A percentile compares a stretch with the other conserved stretches of the same genome.
phyloP scores from a whole-genome alignment of 2,113 vertebrate species.

The Mesembrinibis cayennensis region DNA sequence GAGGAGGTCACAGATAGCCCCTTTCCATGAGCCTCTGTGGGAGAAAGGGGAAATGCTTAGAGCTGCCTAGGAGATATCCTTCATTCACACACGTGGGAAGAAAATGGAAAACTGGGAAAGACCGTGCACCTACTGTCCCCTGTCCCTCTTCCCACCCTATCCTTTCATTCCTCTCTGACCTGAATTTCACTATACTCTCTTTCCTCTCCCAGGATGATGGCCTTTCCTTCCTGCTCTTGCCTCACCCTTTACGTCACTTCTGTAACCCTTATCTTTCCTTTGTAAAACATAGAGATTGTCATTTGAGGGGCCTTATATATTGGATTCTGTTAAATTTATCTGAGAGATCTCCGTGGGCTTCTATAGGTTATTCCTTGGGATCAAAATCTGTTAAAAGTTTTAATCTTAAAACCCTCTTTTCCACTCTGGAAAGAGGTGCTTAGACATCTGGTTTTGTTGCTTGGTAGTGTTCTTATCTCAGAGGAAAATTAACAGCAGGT shows the following conservation, averaged over 20 bases:
- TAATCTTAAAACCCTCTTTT: neutral
- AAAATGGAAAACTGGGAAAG: neutral
- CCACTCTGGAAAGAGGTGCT: neutral
- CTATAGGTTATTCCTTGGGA: neutral
- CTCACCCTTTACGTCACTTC: neutral
- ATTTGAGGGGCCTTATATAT: neutral
- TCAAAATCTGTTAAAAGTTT: neutral
- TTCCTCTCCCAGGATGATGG: neutral
- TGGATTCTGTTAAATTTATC: neutral
- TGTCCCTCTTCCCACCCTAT: neutral
- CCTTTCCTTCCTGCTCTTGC: neutral
- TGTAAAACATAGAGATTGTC: neutral
- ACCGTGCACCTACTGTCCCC: neutral
- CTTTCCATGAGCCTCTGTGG: neutral
- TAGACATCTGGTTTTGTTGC: neutral
- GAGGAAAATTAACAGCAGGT: conserved; percentile 20
- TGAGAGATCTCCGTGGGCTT: neutral
- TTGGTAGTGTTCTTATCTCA: neutral
- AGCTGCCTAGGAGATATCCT: neutral
- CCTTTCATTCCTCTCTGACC: neutral
- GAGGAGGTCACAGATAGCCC: neutral
- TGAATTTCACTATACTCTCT: neutral
- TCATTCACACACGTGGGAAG: neutral
- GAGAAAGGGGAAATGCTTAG: neutral
- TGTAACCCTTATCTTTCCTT: neutral